Base-by-base conservation (phyloP, 2,797 vertebrate genomes). In the Bryconaethiops microstoma region DNA sequence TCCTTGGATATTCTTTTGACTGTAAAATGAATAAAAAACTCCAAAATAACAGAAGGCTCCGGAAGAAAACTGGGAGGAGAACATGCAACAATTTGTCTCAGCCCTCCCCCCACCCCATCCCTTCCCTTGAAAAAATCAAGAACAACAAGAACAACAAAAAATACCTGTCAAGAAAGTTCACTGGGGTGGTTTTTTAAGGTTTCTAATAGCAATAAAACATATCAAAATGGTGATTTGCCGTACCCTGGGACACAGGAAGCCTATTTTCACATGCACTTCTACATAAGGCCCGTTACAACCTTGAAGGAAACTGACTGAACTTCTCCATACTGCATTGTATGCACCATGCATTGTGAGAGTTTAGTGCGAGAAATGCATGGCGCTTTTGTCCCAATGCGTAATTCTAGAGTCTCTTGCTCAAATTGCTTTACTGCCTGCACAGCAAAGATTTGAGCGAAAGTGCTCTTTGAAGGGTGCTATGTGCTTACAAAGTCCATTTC, bases 1-100 rank as follows among this genome's bases (percentile, higher is more conserved):
- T 99, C 98, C 98, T 99, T 99, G 96, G 98, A 99, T 99, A 99
- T 99, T 98, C 98, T 97, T 96, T 99, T 99, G 97, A 99, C 97
- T 99, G 98, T 96, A 97, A 98, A 99, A 97, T 98, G 97, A 99
- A 99, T 98, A 96, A 95, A 97, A 99, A 95, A 99, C 98, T 99
- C 96, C 97, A 99, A 98, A 99, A 99, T 99, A 99, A 99, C 97
- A 99, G 95, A 92, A 97, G 95, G 94, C 96, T 98, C 96, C 95
- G 95, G 87, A 91, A 95, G 95, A 92, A 87, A 90, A 63, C 17
- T 60, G 91, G 89, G 91, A 94, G 96, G 93, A 92, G 91, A 88
- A 94, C 98, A 99, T 99, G 97, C 97, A 99, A 96, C 94, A 96
- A 92, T 88, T 90, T 89, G 86, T 92, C 88, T 94, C 90, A 93